Evolutionary conservation across 1,140 invertebrate species (phyloP).

Genomic region (Lutraria rhynchaena): DNA sequence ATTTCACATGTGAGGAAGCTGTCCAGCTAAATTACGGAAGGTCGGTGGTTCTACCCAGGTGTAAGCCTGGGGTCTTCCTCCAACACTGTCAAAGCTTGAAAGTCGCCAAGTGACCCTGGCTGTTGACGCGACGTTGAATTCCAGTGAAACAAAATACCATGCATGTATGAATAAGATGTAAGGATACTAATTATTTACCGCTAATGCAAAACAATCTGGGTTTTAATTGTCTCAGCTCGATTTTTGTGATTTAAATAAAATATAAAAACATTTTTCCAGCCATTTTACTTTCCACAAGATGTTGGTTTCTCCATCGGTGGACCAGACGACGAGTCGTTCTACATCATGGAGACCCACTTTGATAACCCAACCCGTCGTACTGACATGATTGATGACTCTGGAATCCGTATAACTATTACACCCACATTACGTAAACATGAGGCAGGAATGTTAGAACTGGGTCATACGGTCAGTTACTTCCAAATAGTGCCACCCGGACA

Average conservation of each 20-base stretch:
- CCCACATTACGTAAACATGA: slow-evolving; percentile 13
- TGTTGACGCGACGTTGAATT: too few species aligned
- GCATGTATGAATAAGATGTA: too few species aligned
- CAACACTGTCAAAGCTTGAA: too few species aligned
- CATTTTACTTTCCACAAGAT: slow-evolving; percentile 62
- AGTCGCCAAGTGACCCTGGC: too few species aligned
- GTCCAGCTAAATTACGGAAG: too few species aligned
- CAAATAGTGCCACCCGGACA: slow-evolving; percentile 25
- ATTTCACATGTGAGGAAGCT: too few species aligned
- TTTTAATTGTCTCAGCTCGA: too few species aligned
- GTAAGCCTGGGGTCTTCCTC: too few species aligned
- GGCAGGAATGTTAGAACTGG: slow-evolving; percentile 30
- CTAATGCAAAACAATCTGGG: too few species aligned
- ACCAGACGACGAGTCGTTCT: slow-evolving; percentile 39
- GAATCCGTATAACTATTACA: slow-evolving; percentile 35
- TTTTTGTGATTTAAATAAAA: not conserved
- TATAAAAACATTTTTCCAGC: slow-evolving; percentile 21
- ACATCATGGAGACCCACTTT: slow-evolving; percentile 64
- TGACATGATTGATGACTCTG: slow-evolving; percentile 39
- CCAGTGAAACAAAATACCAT: too few species aligned
- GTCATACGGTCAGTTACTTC: not conserved
- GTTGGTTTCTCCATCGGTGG: slow-evolving; percentile 56
- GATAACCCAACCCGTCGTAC: slow-evolving; percentile 57
- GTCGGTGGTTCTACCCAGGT: too few species aligned
- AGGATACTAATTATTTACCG: too few species aligned